Percentiles rank a stretch among this genome's conserved stretches.
phyloP scores from a whole-genome alignment of 2,888 invertebrate genomes.

The Sisyra nigra region DNA sequence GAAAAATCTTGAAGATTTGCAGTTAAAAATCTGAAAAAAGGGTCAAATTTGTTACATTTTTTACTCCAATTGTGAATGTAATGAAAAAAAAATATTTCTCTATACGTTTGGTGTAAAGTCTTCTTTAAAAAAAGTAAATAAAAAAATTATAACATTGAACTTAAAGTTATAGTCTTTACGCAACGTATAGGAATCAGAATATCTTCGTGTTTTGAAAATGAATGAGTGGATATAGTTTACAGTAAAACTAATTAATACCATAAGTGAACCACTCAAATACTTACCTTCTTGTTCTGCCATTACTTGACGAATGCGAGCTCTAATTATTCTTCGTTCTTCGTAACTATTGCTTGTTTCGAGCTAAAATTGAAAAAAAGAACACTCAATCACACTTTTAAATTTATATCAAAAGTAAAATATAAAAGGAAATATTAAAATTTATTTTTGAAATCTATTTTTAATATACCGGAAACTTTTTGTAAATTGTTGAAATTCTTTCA shows the following conservation, averaged over 20 bases:
- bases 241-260: background rate
- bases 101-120: conserved; percentile 1
- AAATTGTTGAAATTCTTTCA: conserved; percentile 2
- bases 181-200: no score
- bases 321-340: conserved; percentile 70
- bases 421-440: no score
- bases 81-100: background rate
- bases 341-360: conserved; percentile 72
- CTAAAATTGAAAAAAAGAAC: conserved; percentile 30
- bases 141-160: no score
- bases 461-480: no score
- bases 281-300: conserved; percentile 80
- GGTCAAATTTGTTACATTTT: background rate
- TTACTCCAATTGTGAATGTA: background rate
- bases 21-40: background rate
- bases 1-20: conserved; percentile 1
- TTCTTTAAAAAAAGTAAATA: background rate
- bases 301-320: conserved; percentile 64
- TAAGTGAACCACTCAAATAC: background rate
- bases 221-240: conserved; percentile 2
- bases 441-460: no score
- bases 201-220: background rate
- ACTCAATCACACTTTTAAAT: background rate
- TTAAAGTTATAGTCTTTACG: no score
- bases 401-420: no score